Percentiles rank a stretch among this genome's conserved stretches.
Evolutionary conservation across 92 coral and sea anemone genomes (phyloP).

Genomic region (Desmophyllum pertusum): DNA sequence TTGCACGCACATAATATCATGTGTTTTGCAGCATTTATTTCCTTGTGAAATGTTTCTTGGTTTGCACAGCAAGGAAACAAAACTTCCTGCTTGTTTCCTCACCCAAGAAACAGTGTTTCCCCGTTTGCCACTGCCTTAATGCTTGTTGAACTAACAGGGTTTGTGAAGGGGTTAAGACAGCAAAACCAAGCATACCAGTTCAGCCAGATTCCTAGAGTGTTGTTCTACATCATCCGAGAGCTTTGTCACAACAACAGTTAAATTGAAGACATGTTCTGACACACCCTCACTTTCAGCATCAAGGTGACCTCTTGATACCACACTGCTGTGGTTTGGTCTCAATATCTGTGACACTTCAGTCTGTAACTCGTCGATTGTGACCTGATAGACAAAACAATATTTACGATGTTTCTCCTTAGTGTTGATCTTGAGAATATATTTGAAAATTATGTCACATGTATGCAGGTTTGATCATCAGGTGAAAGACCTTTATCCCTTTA

Average conservation of each 20-base stretch:
- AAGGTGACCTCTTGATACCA: slow-evolving; percentile 10
- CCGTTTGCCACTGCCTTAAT: too few relatives aligned
- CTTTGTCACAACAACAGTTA: slow-evolving; percentile 11
- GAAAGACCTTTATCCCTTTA: too few relatives aligned
- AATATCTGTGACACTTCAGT: slow-evolving; percentile 17
- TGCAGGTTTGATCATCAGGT: background rate
- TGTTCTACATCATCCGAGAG: slow-evolving; percentile 20
- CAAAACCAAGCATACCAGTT: slow-evolving; percentile 32
- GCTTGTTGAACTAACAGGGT: too few relatives aligned
- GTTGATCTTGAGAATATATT: background rate
- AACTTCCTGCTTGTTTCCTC: too few relatives aligned
- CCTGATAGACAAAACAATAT: background rate
- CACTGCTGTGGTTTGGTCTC: slow-evolving; percentile 3
- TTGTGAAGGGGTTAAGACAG: too few relatives aligned
- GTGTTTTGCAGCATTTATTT: too few relatives aligned
- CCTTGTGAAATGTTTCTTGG: too few relatives aligned
- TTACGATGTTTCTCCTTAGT: background rate
- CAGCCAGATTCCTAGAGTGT: slow-evolving; percentile 25
- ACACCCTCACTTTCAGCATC: background rate
- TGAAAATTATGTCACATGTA: background rate
- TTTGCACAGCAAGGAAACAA: too few relatives aligned
- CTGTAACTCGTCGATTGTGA: slow-evolving; percentile 18
- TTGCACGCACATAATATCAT: too few relatives aligned
- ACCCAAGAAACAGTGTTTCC: too few relatives aligned
- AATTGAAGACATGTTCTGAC: slow-evolving; percentile 17